These are phyloP conservation scores for Thunnus albacares DNA, from an alignment of 2,797 vertebrate genomes.

Conservation along the genomic window DNA sequence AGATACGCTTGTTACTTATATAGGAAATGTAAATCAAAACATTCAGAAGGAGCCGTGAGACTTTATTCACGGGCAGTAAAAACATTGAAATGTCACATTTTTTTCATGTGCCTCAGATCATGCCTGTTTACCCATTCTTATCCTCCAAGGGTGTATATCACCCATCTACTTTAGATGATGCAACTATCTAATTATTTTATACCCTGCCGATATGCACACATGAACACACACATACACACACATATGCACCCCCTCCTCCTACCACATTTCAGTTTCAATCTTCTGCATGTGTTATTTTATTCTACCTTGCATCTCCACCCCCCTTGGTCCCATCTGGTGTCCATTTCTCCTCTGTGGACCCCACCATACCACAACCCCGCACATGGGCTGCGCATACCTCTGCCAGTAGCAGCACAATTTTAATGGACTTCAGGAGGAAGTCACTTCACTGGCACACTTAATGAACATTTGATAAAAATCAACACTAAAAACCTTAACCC, in stretches of 20 bases:
- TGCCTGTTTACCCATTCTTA: slow-evolving; percentile 60
- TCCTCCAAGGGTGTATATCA: slow-evolving; percentile 39
- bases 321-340: slow-evolving; percentile 85
- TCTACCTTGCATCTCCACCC: slow-evolving; percentile 80
- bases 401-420: slow-evolving; percentile 77
- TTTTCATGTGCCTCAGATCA: slow-evolving; percentile 48
- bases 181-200: slow-evolving; percentile 65
- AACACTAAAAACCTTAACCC: slow-evolving; percentile 73
- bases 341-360: slow-evolving; percentile 85
- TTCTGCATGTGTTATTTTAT: slow-evolving; percentile 82
- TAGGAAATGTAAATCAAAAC: slow-evolving; percentile 77
- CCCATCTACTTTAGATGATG: slow-evolving; percentile 66
- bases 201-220: slow-evolving; percentile 37
- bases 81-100: slow-evolving; percentile 56
- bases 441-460: slow-evolving; percentile 88
- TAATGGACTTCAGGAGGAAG: slow-evolving; percentile 92
- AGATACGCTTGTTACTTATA: slow-evolving; percentile 77
- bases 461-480: slow-evolving; percentile 92
- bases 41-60: slow-evolving; percentile 60
- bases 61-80: slow-evolving; percentile 61
- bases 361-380: slow-evolving; percentile 79
- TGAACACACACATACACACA: slow-evolving; percentile 7
- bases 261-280: slow-evolving; percentile 75
- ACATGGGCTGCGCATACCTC: slow-evolving; percentile 69
- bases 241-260: slow-evolving; percentile 30